Percentiles rank a stretch among this genome's conserved stretches.
phyloP scores from a whole-genome alignment of 2,797 vertebrate species.

The Amniataba percoides region DNA sequence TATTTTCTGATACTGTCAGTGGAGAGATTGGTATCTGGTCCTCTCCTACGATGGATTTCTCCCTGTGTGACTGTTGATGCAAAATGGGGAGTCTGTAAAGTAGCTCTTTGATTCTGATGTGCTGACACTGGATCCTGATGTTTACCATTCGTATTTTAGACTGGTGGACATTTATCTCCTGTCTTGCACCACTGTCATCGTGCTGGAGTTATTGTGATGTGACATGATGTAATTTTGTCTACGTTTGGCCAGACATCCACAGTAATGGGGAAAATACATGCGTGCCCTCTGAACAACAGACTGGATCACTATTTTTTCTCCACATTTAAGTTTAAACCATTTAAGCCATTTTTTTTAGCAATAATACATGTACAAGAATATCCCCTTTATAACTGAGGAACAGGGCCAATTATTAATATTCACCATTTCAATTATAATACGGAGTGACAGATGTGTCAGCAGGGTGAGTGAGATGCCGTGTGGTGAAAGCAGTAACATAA shows the following conservation, averaged over 20 bases:
- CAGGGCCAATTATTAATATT: conserved; percentile 1
- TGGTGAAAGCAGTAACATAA: background rate
- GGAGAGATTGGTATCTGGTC: conserved; percentile 47
- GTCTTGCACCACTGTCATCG: background rate
- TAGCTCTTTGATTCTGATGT: conserved; percentile 40
- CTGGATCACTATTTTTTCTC: background rate
- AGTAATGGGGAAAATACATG: background rate
- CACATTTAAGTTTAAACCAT: background rate
- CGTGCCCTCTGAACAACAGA: background rate
- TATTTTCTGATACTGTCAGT: conserved; percentile 62
- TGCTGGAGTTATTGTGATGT: background rate
- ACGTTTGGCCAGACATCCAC: background rate
- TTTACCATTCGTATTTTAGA: conserved; percentile 28
- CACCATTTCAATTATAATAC: background rate
- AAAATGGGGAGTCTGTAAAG: conserved; percentile 39
- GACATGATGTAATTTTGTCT: conserved; percentile 11
- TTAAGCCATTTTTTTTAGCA: no score
- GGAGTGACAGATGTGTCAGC: background rate
- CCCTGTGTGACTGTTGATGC: conserved; percentile 39
- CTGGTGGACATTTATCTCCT: conserved; percentile 19
- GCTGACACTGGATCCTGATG: conserved; percentile 35
- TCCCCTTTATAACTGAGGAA: background rate
- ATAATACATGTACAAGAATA: background rate
- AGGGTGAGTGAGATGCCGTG: background rate
- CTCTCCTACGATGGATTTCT: conserved; percentile 40